phyloP scores from a whole-genome alignment of 2,113 vertebrate genomes.

The Ammodramus savannarum region DNA sequence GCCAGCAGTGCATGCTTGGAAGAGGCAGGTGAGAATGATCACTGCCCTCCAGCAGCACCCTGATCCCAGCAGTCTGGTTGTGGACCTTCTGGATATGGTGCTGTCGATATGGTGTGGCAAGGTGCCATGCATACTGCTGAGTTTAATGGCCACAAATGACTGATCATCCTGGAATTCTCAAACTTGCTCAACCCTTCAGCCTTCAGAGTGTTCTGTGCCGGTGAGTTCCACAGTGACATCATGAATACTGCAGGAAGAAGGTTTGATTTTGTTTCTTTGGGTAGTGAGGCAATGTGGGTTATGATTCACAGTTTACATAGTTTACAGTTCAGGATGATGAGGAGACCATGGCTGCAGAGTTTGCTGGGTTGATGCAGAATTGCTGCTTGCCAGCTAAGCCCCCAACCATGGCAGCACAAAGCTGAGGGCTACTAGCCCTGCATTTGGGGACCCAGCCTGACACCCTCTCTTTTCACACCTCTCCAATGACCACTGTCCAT shows the following conservation, averaged over 20 bases:
- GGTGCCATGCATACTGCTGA: neutral
- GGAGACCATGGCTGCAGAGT: neutral
- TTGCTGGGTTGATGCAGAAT: neutral
- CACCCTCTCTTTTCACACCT: neutral
- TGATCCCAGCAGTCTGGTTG: neutral
- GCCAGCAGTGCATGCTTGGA: neutral
- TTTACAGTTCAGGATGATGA: neutral
- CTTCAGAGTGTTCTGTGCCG: neutral
- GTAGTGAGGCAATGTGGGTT: neutral
- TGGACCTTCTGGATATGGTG: neutral
- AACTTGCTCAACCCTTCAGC: neutral
- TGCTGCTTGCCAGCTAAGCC: neutral
- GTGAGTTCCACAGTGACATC: neutral
- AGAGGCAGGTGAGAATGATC: neutral
- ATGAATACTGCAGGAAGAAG: neutral
- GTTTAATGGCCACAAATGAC: neutral
- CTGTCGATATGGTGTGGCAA: neutral
- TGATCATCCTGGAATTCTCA: neutral
- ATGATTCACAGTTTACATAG: neutral
- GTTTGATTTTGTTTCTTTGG: neutral
- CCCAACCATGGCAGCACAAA: fast-evolving
- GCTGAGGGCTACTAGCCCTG: neutral
- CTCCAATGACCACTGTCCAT: neutral
- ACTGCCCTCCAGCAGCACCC: neutral
- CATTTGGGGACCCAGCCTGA: neutral